These are phyloP conservation scores for Pelochelys cantorii DNA, from an alignment of 2,797 vertebrate genomes.

Conservation along the genomic window DNA sequence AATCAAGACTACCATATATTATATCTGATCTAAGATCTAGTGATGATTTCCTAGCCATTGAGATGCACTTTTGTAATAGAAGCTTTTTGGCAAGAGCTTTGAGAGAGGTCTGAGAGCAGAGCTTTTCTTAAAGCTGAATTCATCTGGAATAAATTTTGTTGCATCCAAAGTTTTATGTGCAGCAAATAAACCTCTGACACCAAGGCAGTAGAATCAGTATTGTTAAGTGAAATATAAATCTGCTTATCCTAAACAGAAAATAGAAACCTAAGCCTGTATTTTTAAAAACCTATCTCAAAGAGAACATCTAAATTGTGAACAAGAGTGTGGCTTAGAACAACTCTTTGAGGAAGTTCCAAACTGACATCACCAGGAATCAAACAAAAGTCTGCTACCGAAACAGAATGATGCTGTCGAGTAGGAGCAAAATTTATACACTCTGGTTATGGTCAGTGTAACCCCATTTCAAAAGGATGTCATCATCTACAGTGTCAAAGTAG, in stretches of 20 bases:
- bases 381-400: background rate
- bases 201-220: background rate
- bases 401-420: background rate
- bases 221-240: background rate
- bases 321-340: background rate
- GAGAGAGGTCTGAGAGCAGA: background rate
- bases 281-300: background rate
- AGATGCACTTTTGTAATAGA: fast-evolving
- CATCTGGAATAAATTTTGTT: background rate
- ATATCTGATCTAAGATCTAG: background rate
- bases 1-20: background rate
- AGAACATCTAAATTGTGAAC: background rate
- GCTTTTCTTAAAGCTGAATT: background rate
- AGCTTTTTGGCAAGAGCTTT: background rate
- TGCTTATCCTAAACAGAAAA: background rate
- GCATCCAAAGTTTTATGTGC: background rate
- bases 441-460: background rate
- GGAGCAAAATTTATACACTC: fast-evolving
- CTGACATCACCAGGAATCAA: background rate
- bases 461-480: background rate
- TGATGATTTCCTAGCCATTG: background rate
- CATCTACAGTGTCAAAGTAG: background rate
- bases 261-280: background rate
- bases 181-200: background rate
- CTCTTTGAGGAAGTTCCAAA: background rate